Conservation (phyloP, 2,113 vertebrate genomes). For the Orycteropus afer region DNA sequence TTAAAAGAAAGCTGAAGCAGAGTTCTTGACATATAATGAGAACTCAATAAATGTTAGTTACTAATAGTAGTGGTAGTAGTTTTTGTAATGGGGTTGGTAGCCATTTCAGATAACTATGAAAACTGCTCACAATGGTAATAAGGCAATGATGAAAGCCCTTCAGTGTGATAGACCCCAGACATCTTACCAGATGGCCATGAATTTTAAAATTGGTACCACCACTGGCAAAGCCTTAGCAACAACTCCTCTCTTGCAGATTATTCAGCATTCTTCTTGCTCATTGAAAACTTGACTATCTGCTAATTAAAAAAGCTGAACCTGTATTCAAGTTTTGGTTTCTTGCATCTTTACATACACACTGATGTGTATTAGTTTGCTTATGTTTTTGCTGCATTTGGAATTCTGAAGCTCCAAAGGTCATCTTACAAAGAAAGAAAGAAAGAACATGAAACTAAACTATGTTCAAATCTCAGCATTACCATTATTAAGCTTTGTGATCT, state of each 20-base stretch:
- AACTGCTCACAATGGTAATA: not conserved
- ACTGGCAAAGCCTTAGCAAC: not conserved
- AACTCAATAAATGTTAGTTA: not conserved
- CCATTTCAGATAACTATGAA: not conserved
- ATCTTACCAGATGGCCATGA: not conserved
- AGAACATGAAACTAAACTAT: not conserved
- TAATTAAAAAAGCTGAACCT: not conserved
- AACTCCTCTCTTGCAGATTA: not conserved
- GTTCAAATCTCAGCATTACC: not conserved
- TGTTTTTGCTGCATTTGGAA: not conserved
- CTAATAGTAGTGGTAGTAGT: not conserved
- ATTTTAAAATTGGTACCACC: not conserved
- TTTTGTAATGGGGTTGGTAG: not conserved
- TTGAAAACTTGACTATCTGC: not conserved
- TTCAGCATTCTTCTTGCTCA: not conserved
- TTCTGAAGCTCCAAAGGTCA: not conserved
- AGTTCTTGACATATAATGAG: not conserved
- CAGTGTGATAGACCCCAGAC: not conserved
- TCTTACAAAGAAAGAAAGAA: slow-evolving; percentile 32
- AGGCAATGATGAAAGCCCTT: not conserved
- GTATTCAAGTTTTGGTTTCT: not conserved
- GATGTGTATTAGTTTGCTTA: not conserved
- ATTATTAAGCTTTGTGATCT: not conserved
- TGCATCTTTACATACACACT: not conserved
- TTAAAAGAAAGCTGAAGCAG: not conserved